Evolutionary conservation across 2,113 vertebrate species (phyloP), one percentile per base, ranked within the genome.

Genomic region (Penelope pileata): DNA sequence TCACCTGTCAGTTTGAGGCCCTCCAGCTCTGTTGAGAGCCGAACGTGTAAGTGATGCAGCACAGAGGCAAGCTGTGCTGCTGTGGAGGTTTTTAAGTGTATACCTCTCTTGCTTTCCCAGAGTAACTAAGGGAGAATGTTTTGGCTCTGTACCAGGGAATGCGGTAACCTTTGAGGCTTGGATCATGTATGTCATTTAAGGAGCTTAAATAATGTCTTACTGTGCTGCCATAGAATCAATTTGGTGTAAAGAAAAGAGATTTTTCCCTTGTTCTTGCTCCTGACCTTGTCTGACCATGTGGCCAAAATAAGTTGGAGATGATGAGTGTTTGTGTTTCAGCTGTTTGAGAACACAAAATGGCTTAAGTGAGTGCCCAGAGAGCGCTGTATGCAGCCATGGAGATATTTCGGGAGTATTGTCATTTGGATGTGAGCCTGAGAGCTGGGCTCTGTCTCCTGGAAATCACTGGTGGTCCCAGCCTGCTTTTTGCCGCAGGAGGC

Each of bases 81-180:
- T 54, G 16, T 1, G 18, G 2, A 22, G 7, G 22, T 32, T 62
- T 50, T 29, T 4, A 27, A 78, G 58, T 38, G 12, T 12, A 3
- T 34, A 0, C 32, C 54, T 48, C 48, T 4, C 36, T 43, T 18
- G 1, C 38, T 54, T 82, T 53, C 40, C 34, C 77, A 80, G 29
- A 47, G 32, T 12, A 47, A 40, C 54, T 9, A 4, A 23, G 62
- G 58, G 69, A 72, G 70, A 42, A 42, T 40, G 16, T 50, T 59
- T 83, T 93, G 94, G 82, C 84, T 83, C 53, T 86, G 51, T 38
- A 64, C 86, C 54, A 92, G 53, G 66, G 80, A 74, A 59, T 23
- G 53, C 47, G 77, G 45, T 90, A 73, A 92, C 42, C 59, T 91
- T 68, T 80, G 67, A 74, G 45, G 84, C 81, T 70, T 78, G 59